Evolutionary conservation across 1,140 invertebrate species (phyloP).

Genomic region (Chionoecetes opilio): DNA sequence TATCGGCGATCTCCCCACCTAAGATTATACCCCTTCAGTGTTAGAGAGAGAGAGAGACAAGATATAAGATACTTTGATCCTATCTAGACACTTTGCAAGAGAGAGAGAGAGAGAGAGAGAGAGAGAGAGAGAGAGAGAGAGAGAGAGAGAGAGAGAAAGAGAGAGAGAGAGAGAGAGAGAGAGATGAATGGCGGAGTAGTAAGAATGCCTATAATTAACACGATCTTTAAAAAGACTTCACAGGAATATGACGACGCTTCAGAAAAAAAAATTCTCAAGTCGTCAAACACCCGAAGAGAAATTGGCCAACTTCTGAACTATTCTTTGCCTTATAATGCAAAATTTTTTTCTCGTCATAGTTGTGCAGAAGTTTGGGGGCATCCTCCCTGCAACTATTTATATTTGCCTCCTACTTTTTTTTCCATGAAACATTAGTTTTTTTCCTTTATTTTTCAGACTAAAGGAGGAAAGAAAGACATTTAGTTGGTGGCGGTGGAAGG

Average conservation of each 20-base stretch:
- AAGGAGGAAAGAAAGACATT: neutral
- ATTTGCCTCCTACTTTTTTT: neutral
- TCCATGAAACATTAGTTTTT: too few species aligned
- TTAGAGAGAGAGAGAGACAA: neutral
- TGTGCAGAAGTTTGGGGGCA: neutral
- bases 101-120: constrained; percentile 27
- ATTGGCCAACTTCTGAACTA: neutral
- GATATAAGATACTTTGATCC: too few species aligned
- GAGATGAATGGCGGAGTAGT: too few species aligned
- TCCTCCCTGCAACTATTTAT: neutral
- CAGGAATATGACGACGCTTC: neutral
- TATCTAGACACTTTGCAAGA: too few species aligned
- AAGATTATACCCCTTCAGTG: too few species aligned
- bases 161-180: constrained; percentile 16
- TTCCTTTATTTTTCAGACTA: neutral
- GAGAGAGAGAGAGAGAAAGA: constrained; percentile 18
- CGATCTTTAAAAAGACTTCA: neutral
- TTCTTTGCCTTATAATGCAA: neutral
- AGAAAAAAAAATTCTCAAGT: neutral
- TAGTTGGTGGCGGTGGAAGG: neutral
- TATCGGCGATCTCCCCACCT: too few species aligned
- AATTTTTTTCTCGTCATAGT: neutral
- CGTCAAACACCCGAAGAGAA: constrained; percentile 11
- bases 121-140: constrained; percentile 27
- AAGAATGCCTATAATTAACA: constrained; percentile 1